phyloP scores from a whole-genome alignment of 2,888 invertebrate species.

The Mechanitis messenoides region DNA sequence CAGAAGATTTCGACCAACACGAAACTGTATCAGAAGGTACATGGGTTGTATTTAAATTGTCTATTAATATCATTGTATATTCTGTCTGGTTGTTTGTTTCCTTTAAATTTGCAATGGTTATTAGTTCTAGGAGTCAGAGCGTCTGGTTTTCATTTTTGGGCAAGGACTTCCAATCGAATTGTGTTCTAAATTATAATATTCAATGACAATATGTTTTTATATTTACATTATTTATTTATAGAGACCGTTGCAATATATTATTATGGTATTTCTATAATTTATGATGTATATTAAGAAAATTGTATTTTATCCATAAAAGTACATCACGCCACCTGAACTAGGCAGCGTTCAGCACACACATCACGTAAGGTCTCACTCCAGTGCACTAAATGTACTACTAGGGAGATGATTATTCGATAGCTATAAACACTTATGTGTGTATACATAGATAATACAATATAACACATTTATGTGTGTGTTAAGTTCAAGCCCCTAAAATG shows the following conservation, averaged over 20 bases:
- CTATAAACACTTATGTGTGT: too few relatives aligned
- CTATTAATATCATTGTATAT: slow-evolving; percentile 33
- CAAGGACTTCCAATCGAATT: not conserved
- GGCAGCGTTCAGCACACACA: slow-evolving; percentile 19
- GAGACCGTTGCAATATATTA: too few relatives aligned
- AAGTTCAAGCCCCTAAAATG: not conserved
- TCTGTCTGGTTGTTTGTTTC: slow-evolving; percentile 29
- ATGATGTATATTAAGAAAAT: too few relatives aligned
- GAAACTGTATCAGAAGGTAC: slow-evolving; percentile 53
- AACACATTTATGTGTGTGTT: too few relatives aligned
- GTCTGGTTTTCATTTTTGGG: slow-evolving; percentile 42
- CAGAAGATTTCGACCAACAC: slow-evolving; percentile 47
- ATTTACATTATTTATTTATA: too few relatives aligned
- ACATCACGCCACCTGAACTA: not conserved
- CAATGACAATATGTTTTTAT: too few relatives aligned
- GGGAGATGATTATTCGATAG: not conserved
- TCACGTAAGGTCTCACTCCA: slow-evolving; percentile 34
- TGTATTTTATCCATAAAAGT: not conserved
- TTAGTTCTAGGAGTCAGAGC: slow-evolving; percentile 58
- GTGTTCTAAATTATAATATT: too few relatives aligned
- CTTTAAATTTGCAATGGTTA: slow-evolving; percentile 56
- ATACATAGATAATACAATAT: too few relatives aligned
- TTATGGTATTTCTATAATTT: too few relatives aligned
- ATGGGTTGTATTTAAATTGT: slow-evolving; percentile 45
- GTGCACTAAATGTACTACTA: slow-evolving; percentile 30